Evolutionary conservation across 2,113 vertebrate genomes (phyloP).

Genomic region (Anguilla japonica): DNA sequence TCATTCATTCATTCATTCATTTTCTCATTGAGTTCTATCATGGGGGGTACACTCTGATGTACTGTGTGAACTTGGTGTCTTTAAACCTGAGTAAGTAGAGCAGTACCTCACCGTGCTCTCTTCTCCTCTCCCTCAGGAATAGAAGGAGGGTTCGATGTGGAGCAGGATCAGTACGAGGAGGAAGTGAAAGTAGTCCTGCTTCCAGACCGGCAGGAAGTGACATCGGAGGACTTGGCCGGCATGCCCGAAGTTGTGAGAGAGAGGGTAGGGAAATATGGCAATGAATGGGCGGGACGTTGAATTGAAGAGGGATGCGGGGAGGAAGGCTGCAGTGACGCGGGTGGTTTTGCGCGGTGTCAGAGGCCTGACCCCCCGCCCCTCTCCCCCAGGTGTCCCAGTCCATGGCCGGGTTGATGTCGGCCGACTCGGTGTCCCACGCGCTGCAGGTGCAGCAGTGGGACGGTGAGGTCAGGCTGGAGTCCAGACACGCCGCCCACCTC

Average conservation of each 20-base stretch:
- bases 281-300: not conserved
- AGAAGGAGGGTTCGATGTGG: slow-evolving; percentile 95
- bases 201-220: slow-evolving; percentile 90
- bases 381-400: slow-evolving; percentile 82
- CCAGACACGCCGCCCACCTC: slow-evolving; percentile 84
- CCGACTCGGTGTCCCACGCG: slow-evolving; percentile 90
- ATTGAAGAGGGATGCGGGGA: not conserved
- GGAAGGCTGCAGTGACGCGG: not conserved
- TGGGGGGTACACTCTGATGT: not conserved
- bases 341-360: not conserved
- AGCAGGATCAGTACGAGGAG: slow-evolving; percentile 91
- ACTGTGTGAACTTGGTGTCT: not conserved
- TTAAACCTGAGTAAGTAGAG: not conserved
- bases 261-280: slow-evolving; percentile 72
- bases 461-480: slow-evolving; percentile 92
- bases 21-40: not conserved
- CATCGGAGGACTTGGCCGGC: slow-evolving; percentile 79
- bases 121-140: slow-evolving; percentile 73
- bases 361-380: not conserved
- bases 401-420: slow-evolving; percentile 84
- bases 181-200: slow-evolving; percentile 94
- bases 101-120: not conserved
- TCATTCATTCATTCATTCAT: not conserved
- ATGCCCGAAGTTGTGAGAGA: slow-evolving; percentile 91
- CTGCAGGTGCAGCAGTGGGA: slow-evolving; percentile 98